phyloP scores from a whole-genome alignment of 2,888 invertebrate genomes.

The Erannis defoliaria region DNA sequence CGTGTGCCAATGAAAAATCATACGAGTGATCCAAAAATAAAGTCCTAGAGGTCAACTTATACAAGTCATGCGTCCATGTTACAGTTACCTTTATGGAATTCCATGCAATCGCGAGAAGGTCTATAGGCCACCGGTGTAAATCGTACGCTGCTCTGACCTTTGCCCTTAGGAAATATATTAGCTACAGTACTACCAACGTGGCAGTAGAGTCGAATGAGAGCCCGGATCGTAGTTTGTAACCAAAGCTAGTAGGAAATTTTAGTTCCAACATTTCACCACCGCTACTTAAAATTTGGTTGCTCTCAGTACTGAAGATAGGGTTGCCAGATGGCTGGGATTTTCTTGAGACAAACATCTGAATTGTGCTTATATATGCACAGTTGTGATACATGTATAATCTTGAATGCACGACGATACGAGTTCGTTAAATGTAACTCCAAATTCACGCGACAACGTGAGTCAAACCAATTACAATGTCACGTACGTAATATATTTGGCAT shows the following conservation, averaged over 20 bases:
- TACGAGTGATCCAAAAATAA: neutral
- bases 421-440: too few species aligned
- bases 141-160: slow-evolving; percentile 57
- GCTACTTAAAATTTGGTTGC: neutral
- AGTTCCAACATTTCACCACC: neutral
- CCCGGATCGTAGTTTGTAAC: neutral
- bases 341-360: too few species aligned
- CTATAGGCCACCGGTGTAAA: slow-evolving; percentile 68
- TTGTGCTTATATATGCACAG: too few species aligned
- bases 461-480: too few species aligned
- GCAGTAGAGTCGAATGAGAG: neutral
- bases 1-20: neutral
- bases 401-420: too few species aligned
- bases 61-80: slow-evolving; percentile 28
- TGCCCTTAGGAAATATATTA: slow-evolving; percentile 35
- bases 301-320: neutral
- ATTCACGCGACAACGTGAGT: too few species aligned
- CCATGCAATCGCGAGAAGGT: slow-evolving; percentile 60
- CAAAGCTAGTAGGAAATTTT: neutral
- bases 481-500: too few species aligned
- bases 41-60: slow-evolving; percentile 17
- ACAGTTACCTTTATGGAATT: slow-evolving; percentile 62
- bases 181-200: neutral
- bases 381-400: too few species aligned
- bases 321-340: too few species aligned